A percentile compares a stretch with the other conserved stretches of the same genome.
Conservation (phyloP, 2,888 invertebrate genomes). For the Acanthosepion esculentum region DNA sequence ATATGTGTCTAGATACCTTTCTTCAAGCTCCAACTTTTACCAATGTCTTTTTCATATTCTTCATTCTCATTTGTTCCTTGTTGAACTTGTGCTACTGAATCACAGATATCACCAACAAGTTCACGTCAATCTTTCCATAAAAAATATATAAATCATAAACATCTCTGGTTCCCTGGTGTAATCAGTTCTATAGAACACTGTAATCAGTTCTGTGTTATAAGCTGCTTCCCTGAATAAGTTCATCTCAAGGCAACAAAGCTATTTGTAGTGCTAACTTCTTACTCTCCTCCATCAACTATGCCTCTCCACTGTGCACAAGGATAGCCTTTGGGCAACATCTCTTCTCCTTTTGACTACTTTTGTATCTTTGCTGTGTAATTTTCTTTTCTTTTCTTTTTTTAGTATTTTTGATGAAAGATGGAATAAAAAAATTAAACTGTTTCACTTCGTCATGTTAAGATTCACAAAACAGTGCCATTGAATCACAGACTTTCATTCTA, state of each 20-base stretch:
- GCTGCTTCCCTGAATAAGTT: not conserved
- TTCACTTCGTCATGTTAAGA: not conserved
- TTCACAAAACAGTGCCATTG: not conserved
- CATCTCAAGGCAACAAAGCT: slow-evolving; percentile 22
- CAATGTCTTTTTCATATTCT: not conserved
- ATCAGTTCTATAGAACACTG: slow-evolving; percentile 7
- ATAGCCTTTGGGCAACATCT: not conserved
- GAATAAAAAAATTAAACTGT: slow-evolving; percentile 33
- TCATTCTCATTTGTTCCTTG: not conserved
- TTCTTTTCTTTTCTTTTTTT: not conserved
- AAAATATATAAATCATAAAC: slow-evolving; percentile 21
- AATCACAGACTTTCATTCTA: not conserved
- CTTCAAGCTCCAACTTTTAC: not conserved
- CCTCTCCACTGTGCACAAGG: not conserved
- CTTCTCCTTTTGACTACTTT: not conserved
- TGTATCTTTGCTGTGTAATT: not conserved
- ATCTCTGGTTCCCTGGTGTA: not conserved
- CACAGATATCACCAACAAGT: not conserved
- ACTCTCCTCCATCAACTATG: not conserved
- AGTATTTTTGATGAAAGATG: not conserved
- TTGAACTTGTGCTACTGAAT: no score
- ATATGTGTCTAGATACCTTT: not conserved
- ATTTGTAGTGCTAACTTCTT: slow-evolving; percentile 33
- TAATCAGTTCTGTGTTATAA: slow-evolving; percentile 16
- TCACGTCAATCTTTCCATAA: not conserved